Conservation (phyloP, 2,888 invertebrate genomes). For the Adineta ricciae region DNA sequence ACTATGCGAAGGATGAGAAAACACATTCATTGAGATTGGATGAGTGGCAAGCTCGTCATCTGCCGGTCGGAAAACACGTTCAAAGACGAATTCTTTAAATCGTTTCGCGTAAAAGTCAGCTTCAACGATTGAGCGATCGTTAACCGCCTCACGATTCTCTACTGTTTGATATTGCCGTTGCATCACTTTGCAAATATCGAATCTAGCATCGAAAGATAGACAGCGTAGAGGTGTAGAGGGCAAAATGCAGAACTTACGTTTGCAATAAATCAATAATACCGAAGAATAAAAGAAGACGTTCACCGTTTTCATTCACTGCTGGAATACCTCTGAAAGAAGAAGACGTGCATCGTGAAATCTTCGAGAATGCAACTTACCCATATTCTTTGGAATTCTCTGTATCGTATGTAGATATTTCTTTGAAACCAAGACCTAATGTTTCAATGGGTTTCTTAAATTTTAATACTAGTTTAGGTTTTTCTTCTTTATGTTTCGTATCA, state of each 20-base stretch:
- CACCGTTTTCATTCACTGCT: slow-evolving; percentile 29
- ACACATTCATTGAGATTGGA: not conserved
- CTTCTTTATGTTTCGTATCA: not conserved
- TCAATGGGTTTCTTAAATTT: slow-evolving; percentile 1
- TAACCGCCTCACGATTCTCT: not conserved
- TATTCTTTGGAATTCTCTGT: not conserved
- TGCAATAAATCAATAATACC: slow-evolving; percentile 98
- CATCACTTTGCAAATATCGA: not conserved
- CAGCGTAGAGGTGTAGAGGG: too few relatives aligned
- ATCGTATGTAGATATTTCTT: not conserved
- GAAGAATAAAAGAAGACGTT: slow-evolving; percentile 60
- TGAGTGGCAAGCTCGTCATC: not conserved
- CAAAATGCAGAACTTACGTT: too few relatives aligned
- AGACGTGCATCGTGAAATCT: not conserved
- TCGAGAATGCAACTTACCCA: not conserved
- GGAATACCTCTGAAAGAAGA: slow-evolving; percentile 10
- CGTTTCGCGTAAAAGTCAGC: slow-evolving; percentile 9
- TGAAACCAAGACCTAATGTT: not conserved
- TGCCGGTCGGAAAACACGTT: not conserved
- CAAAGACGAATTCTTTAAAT: slow-evolving; percentile 8
- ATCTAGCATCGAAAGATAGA: not conserved
- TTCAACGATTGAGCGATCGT: not conserved
- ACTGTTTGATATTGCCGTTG: not conserved
- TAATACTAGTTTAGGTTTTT: not conserved
- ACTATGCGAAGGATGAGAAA: not conserved